A percentile compares a stretch with the other conserved stretches of the same genome.
These are phyloP conservation scores for Charina bottae DNA, from an alignment of 2,113 vertebrate genomes.

Conservation along the genomic window DNA sequence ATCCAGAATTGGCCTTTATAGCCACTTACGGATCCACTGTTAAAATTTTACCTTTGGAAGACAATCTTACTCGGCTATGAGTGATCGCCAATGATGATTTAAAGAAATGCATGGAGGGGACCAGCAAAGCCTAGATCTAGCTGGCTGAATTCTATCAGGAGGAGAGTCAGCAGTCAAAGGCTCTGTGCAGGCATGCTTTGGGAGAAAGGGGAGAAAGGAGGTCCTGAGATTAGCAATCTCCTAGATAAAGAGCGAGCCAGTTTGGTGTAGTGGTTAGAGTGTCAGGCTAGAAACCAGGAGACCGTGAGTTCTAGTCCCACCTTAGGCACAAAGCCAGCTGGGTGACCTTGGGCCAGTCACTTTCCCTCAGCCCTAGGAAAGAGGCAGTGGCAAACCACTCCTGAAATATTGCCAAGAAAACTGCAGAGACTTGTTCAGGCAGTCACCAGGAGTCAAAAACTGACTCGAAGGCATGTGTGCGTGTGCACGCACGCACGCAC, in stretches of 20 bases:
- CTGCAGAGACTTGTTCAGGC: neutral
- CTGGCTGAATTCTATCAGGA: neutral
- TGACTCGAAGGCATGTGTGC: neutral
- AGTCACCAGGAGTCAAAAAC: neutral
- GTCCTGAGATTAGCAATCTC: neutral
- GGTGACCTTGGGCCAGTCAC: neutral
- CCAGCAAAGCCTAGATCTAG: neutral
- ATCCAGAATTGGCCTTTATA: too few relatives aligned
- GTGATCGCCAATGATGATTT: too few relatives aligned
- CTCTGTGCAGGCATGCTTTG: neutral
- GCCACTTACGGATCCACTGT: too few relatives aligned
- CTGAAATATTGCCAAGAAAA: neutral
- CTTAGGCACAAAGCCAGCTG: neutral
- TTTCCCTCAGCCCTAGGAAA: neutral
- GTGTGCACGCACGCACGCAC: too few relatives aligned
- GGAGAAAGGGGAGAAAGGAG: neutral
- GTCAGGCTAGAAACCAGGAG: neutral
- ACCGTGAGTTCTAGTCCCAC: neutral
- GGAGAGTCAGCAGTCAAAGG: neutral
- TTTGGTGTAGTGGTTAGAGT: neutral
- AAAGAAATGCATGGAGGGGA: neutral
- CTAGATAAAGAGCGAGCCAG: neutral
- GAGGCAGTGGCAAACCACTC: neutral
- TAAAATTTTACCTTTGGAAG: too few relatives aligned
- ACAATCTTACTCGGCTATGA: too few relatives aligned